Conservation (phyloP, 2,888 invertebrate genomes). For the Ornithoptera alexandrae region DNA sequence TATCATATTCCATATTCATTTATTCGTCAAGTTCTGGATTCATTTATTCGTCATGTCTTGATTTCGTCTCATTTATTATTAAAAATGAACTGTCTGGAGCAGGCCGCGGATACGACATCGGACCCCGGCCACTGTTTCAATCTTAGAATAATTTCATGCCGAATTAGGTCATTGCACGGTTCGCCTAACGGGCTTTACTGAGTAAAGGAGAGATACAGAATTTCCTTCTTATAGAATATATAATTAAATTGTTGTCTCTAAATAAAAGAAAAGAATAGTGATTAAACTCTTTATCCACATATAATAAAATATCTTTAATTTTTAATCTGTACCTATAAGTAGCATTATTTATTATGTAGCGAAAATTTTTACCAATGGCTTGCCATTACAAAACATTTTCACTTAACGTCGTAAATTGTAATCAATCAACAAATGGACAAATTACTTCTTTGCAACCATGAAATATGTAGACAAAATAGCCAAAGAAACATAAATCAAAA, state of each 20-base stretch:
- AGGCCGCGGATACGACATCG: constrained; percentile 68
- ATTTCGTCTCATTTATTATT: constrained; percentile 82
- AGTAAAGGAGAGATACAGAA: background rate
- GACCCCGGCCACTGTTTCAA: constrained; percentile 75
- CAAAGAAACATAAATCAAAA: too few species aligned
- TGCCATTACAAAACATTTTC: too few species aligned
- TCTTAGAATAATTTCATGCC: constrained; percentile 75
- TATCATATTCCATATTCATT: constrained; percentile 81
- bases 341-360: too few species aligned
- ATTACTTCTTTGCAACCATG: too few species aligned
- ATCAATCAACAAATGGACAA: too few species aligned
- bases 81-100: constrained; percentile 80
- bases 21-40: constrained; percentile 81
- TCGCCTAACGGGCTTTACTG: constrained; percentile 12
- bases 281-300: too few species aligned
- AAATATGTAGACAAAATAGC: too few species aligned
- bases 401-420: too few species aligned
- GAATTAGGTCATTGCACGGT: constrained; percentile 58
- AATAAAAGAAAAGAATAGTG: too few species aligned
- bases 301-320: too few species aligned
- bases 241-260: background rate
- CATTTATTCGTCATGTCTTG: constrained; percentile 82
- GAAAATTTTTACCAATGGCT: too few species aligned
- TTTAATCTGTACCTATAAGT: too few species aligned
- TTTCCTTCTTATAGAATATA: background rate